phyloP scores from a whole-genome alignment of 2,113 vertebrate species.

The Pollachius pollachius region DNA sequence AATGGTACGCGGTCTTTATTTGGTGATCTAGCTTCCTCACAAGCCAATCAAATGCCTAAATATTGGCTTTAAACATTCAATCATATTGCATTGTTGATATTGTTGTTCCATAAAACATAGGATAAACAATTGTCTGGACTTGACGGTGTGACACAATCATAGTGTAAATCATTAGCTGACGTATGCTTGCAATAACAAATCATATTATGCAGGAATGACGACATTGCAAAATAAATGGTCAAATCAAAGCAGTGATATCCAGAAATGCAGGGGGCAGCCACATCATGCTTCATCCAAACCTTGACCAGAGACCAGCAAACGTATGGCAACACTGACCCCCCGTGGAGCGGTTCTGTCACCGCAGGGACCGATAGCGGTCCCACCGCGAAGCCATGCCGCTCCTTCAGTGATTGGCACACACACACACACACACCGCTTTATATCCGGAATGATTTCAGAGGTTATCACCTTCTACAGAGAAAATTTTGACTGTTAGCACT shows the following conservation, averaged over 20 bases:
- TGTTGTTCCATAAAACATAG: no score
- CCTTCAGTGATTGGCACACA: neutral
- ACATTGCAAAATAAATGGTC: no score
- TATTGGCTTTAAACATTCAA: neutral
- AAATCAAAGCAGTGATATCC: no score
- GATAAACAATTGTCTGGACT: no score
- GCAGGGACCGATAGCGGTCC: conserved; percentile 10
- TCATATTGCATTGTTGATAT: no score
- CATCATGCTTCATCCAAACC: conserved; percentile 45
- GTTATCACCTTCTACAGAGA: conserved; percentile 31
- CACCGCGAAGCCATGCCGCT: neutral
- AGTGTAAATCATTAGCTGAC: no score
- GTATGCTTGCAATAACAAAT: no score
- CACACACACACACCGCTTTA: neutral
- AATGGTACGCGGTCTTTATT: neutral
- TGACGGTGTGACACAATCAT: no score
- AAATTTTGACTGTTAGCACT: conserved; percentile 61
- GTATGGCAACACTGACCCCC: conserved; percentile 40
- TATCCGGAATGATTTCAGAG: conserved; percentile 15
- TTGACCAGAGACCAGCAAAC: conserved; percentile 38
- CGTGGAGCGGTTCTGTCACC: conserved; percentile 33
- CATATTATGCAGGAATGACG: no score
- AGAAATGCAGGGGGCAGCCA: no score
- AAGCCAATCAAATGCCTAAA: neutral
- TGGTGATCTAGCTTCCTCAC: neutral